Percentiles rank a stretch among this genome's conserved stretches.
These are phyloP conservation scores for Neodon shergylaensis DNA, from an alignment of 2,113 vertebrate genomes.

Conservation along the genomic window DNA sequence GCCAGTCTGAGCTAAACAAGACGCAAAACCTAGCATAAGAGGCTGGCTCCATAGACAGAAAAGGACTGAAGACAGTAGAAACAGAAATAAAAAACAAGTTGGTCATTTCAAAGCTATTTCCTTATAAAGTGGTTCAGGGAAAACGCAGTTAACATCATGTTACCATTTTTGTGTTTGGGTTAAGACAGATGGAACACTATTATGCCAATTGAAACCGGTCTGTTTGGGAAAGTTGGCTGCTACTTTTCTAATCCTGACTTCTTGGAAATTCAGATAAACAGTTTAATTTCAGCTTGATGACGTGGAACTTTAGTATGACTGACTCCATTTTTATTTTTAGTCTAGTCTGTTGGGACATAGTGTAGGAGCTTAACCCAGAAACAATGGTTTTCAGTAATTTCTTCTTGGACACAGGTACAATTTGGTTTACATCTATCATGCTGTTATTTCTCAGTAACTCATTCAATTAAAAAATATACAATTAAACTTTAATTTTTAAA, in stretches of 20 bases:
- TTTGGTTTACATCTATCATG: neutral
- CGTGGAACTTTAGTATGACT: neutral
- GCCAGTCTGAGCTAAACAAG: neutral
- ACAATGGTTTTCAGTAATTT: neutral
- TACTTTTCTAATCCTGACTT: neutral
- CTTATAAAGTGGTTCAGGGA: neutral
- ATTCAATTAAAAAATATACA: neutral
- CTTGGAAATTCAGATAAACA: constrained; percentile 16
- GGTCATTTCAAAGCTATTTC: neutral
- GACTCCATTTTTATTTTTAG: constrained; percentile 6
- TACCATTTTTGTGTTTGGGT: neutral
- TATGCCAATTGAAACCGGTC: neutral
- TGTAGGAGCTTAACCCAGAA: neutral
- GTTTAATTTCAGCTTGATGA: constrained; percentile 1
- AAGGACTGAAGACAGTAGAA: neutral
- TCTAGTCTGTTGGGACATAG: neutral
- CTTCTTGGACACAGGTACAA: neutral
- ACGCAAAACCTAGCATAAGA: neutral
- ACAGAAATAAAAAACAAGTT: neutral
- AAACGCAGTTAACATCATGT: neutral
- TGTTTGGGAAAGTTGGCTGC: neutral
- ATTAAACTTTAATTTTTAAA: neutral
- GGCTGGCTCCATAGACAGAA: neutral
- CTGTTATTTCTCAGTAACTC: neutral
- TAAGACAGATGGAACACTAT: neutral